A percentile compares a stretch with the other conserved stretches of the same genome.
Conservation (phyloP, 1,140 invertebrate genomes). For the Cotesia glomerata region DNA sequence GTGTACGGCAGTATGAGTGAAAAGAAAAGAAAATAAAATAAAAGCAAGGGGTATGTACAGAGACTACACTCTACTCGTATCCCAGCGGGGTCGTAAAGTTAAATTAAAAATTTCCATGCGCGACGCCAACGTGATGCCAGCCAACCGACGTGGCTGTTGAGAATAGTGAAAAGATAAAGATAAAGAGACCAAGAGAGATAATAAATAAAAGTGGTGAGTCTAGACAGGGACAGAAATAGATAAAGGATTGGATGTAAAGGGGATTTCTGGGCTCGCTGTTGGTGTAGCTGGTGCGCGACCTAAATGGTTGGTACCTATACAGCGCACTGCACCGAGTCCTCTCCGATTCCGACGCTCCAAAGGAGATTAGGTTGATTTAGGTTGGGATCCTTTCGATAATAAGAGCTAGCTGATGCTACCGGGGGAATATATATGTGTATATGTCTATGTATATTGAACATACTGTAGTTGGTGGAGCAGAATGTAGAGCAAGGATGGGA, state of each 20-base stretch:
- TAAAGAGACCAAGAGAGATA: constrained; percentile 21
- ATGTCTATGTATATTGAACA: too few relatives aligned
- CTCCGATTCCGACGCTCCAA: neutral
- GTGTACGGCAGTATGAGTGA: constrained; percentile 17
- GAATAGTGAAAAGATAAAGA: constrained; percentile 7
- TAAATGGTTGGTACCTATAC: neutral
- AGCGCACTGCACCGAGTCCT: neutral
- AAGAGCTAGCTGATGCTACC: constrained; percentile 5
- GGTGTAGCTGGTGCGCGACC: neutral
- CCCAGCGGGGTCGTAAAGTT: constrained; percentile 44
- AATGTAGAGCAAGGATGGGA: constrained; percentile 5
- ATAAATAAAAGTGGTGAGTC: neutral
- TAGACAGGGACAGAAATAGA: neutral
- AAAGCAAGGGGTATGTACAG: neutral
- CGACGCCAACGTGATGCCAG: constrained; percentile 13
- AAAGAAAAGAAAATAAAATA: neutral
- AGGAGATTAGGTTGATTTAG: constrained; percentile 36
- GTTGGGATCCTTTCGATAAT: constrained; percentile 35
- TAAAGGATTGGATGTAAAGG: neutral
- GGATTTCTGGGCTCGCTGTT: neutral
- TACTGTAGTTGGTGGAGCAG: too few relatives aligned
- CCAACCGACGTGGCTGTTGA: neutral
- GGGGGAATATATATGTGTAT: neutral
- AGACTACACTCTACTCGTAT: constrained; percentile 13
- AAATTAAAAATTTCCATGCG: constrained; percentile 47